Conservation (phyloP, 2,113 vertebrate species). For the Oncorhynchus clarkii region DNA sequence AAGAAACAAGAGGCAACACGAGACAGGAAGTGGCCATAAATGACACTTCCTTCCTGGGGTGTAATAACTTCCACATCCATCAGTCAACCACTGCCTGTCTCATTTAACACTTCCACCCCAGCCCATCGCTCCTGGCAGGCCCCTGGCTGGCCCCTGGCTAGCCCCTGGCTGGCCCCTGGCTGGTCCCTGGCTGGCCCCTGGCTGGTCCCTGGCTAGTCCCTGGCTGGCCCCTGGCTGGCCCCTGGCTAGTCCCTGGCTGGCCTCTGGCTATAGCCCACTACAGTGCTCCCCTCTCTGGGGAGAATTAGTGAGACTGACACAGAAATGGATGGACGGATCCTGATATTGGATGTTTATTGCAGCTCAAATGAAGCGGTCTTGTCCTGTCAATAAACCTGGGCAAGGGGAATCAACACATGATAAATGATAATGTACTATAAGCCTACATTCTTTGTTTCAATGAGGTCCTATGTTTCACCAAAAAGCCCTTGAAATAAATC, state of each 20-base stretch:
- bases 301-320: slow-evolving; percentile 56
- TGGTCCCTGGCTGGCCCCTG: too few species aligned
- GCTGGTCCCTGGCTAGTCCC: slow-evolving; percentile 4
- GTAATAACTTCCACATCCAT: slow-evolving; percentile 63
- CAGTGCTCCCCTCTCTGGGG: slow-evolving; percentile 46
- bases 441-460: slow-evolving; percentile 46
- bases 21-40: slow-evolving; percentile 64
- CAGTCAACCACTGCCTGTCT: slow-evolving; percentile 42
- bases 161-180: not conserved
- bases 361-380: slow-evolving; percentile 49
- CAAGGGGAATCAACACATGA: slow-evolving; percentile 19
- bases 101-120: slow-evolving; percentile 37
- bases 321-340: slow-evolving; percentile 57
- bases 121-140: slow-evolving; percentile 11
- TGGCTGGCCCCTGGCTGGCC: not conserved
- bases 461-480: slow-evolving; percentile 19
- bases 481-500: slow-evolving; percentile 69
- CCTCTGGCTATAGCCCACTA: too few species aligned
- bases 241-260: slow-evolving; percentile 16
- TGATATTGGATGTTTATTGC: slow-evolving; percentile 55
- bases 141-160: not conserved
- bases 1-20: slow-evolving; percentile 58
- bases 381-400: slow-evolving; percentile 40
- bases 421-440: slow-evolving; percentile 47
- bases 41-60: slow-evolving; percentile 55